Evolutionary conservation across 1,140 invertebrate genomes (phyloP).

Genomic region (Apis florea): DNA sequence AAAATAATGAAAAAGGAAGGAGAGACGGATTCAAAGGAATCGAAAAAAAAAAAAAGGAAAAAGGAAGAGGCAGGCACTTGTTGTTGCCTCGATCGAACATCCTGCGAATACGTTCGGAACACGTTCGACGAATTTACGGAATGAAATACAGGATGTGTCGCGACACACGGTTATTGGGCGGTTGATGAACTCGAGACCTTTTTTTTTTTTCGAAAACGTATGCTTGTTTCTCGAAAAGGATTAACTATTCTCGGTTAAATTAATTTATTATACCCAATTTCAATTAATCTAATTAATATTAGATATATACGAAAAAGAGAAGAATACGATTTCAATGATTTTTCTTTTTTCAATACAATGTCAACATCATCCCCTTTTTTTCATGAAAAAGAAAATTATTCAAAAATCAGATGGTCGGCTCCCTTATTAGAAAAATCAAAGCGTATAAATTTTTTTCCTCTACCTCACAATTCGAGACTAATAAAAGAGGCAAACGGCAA

Average conservation of each 20-base stretch:
- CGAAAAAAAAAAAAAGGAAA: constrained; percentile 26
- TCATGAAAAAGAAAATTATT: too few species aligned
- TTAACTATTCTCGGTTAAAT: too few species aligned
- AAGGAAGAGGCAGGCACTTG: constrained; percentile 57
- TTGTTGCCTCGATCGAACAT: constrained; percentile 57
- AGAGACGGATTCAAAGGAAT: not conserved
- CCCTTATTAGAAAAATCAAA: too few species aligned
- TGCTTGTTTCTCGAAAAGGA: too few species aligned
- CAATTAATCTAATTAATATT: too few species aligned
- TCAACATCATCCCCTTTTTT: too few species aligned
- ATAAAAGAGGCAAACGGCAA: not conserved
- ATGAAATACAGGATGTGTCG: constrained; percentile 17
- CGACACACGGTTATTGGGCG: not conserved
- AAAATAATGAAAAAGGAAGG: not conserved
- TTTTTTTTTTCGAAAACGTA: too few species aligned
- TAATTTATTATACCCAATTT: too few species aligned
- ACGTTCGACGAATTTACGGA: constrained; percentile 46
- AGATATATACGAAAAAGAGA: too few species aligned
- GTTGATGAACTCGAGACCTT: not conserved
- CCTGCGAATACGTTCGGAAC: constrained; percentile 42
- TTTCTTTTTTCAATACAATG: too few species aligned
- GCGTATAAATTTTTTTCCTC: not conserved
- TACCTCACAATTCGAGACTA: not conserved
- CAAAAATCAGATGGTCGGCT: too few species aligned
- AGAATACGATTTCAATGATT: too few species aligned